A percentile compares a stretch with the other conserved stretches of the same genome.
These are phyloP conservation scores for Caradrina kadenii DNA, from an alignment of 2,888 invertebrate species.

Conservation along the genomic window DNA sequence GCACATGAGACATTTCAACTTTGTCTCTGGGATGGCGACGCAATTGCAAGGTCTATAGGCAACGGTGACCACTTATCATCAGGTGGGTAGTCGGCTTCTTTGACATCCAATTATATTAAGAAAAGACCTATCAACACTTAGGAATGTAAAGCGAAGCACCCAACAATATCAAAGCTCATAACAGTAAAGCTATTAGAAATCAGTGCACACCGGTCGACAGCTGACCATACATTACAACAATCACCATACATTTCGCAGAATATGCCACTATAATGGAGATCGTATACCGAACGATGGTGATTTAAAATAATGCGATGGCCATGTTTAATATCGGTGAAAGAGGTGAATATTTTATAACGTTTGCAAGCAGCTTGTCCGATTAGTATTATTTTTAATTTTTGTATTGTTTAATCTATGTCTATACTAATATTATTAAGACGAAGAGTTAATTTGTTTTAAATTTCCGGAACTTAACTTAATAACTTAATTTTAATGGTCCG, in stretches of 20 bases:
- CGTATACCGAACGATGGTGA: constrained; percentile 32
- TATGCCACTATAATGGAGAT: constrained; percentile 28
- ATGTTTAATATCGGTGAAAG: constrained; percentile 28
- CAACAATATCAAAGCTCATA: constrained; percentile 13
- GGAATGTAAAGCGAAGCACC: too few species aligned
- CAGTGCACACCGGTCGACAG: constrained; percentile 25
- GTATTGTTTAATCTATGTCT: not conserved
- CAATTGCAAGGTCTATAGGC: too few species aligned
- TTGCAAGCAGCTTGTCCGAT: not conserved
- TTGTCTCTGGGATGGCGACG: too few species aligned
- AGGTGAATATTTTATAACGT: constrained; percentile 3
- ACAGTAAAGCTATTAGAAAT: constrained; percentile 55
- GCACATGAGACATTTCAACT: too few species aligned
- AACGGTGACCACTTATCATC: too few species aligned
- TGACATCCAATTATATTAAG: too few species aligned
- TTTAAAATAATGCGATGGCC: constrained; percentile 45
- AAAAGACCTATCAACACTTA: too few species aligned
- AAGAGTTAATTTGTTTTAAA: too few species aligned
- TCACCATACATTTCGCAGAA: constrained; percentile 42
- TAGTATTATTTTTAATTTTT: not conserved
- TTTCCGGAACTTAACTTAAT: too few species aligned
- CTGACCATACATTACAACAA: constrained; percentile 45
- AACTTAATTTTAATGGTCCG: too few species aligned
- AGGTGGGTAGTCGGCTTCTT: too few species aligned
- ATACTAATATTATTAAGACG: too few species aligned